These are phyloP conservation scores for Caenorhabditis virilis DNA, from an alignment of 2,888 invertebrate genomes.

Conservation along the genomic window DNA sequence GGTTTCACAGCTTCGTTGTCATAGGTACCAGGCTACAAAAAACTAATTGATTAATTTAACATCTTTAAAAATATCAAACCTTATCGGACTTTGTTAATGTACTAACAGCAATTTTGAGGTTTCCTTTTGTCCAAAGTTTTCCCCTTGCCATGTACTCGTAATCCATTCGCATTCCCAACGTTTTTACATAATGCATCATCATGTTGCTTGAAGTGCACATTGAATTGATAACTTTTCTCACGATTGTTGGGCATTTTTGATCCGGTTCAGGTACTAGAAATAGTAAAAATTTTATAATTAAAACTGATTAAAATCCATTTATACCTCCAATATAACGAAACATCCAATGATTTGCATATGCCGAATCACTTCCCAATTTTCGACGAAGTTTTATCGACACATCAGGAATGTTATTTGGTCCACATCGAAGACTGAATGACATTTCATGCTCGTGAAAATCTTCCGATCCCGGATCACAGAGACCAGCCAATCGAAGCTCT, in stretches of 20 bases:
- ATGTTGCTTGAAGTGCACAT: constrained; percentile 42
- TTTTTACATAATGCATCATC: constrained; percentile 56
- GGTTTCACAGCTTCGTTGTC: constrained; percentile 29
- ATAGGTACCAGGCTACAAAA: constrained; percentile 36
- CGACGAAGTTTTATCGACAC: constrained; percentile 49
- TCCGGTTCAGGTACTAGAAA: constrained; percentile 52
- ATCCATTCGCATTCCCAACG: constrained; percentile 54
- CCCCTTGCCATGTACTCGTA: constrained; percentile 55
- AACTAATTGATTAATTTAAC: background rate
- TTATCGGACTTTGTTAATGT: constrained; percentile 28
- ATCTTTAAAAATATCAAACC: constrained; percentile 4
- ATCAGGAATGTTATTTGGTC: constrained; percentile 32
- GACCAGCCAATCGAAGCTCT: constrained; percentile 44
- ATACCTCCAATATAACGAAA: constrained; percentile 46
- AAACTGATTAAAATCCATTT: background rate
- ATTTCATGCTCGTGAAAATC: constrained; percentile 56
- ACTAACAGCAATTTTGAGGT: constrained; percentile 41
- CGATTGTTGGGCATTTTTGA: constrained; percentile 48
- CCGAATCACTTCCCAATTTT: constrained; percentile 40
- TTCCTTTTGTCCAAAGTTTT: constrained; percentile 46
- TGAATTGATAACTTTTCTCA: constrained; percentile 53
- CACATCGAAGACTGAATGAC: constrained; percentile 47
- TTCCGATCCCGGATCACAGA: constrained; percentile 51
- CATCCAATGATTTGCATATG: constrained; percentile 40
- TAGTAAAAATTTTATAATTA: constrained; percentile 1